Percentiles rank a stretch among this genome's conserved stretches.
Evolutionary conservation across 1,140 invertebrate genomes (phyloP).

Genomic region (Leptinotarsa defecta): DNA sequence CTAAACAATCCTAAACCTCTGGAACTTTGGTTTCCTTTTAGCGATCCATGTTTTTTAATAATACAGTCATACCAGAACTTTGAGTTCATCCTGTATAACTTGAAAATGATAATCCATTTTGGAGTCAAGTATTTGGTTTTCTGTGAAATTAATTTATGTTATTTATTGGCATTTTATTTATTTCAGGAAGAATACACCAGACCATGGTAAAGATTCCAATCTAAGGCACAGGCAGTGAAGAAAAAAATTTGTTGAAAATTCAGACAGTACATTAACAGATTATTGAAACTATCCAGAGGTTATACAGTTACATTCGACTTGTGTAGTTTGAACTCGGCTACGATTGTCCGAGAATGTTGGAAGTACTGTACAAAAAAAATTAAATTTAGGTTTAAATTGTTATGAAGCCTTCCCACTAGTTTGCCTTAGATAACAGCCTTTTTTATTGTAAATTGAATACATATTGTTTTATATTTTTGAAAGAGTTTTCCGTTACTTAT

Average conservation of each 20-base stretch:
- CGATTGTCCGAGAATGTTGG: constrained; percentile 18
- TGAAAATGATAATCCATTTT: too few relatives aligned
- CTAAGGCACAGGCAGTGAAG: constrained; percentile 55
- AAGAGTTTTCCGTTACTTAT: constrained; percentile 20
- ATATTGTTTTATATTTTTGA: constrained; percentile 27
- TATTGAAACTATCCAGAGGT: constrained; percentile 19
- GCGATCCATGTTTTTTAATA: too few relatives aligned
- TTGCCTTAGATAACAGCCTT: constrained; percentile 32
- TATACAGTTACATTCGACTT: constrained; percentile 25
- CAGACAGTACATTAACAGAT: constrained; percentile 14
- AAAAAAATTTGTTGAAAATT: constrained; percentile 18
- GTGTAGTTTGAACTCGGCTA: constrained; percentile 22
- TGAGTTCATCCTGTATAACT: too few relatives aligned
- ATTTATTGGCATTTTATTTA: constrained; percentile 19
- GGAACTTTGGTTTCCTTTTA: too few relatives aligned
- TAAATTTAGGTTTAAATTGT: constrained; percentile 30
- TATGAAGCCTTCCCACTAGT: constrained; percentile 30
- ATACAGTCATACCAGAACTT: too few relatives aligned
- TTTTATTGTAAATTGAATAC: constrained; percentile 26
- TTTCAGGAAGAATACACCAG: constrained; percentile 55
- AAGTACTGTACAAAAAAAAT: constrained; percentile 23
- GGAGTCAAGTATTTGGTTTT: too few relatives aligned
- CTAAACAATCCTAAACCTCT: too few relatives aligned
- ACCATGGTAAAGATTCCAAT: constrained; percentile 54
- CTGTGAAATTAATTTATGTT: too few relatives aligned